Conservation (phyloP, 2,888 invertebrate genomes). For the Adineta ricciae region DNA sequence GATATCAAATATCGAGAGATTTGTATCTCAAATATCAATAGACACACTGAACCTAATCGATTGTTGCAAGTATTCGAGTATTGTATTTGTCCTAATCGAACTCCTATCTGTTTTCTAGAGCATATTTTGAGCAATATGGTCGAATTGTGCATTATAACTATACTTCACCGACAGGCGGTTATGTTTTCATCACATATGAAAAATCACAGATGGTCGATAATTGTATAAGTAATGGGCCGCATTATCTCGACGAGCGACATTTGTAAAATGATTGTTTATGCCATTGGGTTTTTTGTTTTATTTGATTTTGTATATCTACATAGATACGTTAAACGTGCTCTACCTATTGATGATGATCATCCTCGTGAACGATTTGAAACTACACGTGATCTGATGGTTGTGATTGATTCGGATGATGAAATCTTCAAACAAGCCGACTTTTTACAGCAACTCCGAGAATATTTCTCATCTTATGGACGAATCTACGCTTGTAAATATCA, state of each 20-base stretch:
- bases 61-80: background rate
- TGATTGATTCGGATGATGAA: background rate
- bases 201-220: background rate
- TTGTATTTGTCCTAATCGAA: too few species aligned
- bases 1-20: background rate
- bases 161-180: background rate
- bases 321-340: conserved; percentile 13
- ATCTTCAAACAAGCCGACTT: background rate
- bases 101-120: too few species aligned
- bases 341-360: background rate
- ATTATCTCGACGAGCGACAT: background rate
- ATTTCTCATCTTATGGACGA: background rate
- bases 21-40: background rate
- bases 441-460: background rate
- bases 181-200: background rate
- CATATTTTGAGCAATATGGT: background rate
- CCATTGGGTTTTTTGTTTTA: too few species aligned
- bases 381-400: background rate
- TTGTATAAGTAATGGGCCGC: background rate
- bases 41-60: background rate
- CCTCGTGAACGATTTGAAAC: background rate
- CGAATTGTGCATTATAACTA: background rate
- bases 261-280: background rate
- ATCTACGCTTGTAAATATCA: background rate
- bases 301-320: background rate